Conservation (phyloP, 2,797 vertebrate genomes). For the Anniella stebbinsi region DNA sequence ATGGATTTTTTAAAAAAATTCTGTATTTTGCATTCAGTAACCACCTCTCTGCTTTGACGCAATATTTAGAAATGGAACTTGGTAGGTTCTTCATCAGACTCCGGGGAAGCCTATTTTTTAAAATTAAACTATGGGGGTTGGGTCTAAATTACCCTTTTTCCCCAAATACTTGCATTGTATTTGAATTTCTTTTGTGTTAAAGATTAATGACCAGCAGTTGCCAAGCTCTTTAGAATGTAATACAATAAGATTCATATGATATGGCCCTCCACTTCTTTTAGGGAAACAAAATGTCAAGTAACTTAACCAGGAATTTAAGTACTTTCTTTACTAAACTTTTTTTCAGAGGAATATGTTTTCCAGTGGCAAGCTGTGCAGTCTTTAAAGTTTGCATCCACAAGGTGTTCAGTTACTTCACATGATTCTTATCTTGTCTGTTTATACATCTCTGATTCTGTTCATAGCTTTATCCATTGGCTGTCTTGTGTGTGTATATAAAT, state of each 20-base stretch:
- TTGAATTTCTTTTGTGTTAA: slow-evolving; percentile 76
- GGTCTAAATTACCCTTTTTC: slow-evolving; percentile 37
- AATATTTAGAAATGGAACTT: slow-evolving; percentile 69
- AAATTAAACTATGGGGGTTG: slow-evolving; percentile 50
- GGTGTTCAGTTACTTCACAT: background rate
- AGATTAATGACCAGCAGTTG: slow-evolving; percentile 70
- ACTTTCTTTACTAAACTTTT: slow-evolving; percentile 50
- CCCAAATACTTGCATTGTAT: slow-evolving; percentile 58
- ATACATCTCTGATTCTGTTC: background rate
- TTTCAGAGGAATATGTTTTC: background rate
- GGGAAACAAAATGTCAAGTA: slow-evolving; percentile 58
- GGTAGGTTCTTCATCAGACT: slow-evolving; percentile 60
- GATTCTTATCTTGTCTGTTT: background rate
- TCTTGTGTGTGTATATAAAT: slow-evolving; percentile 39
- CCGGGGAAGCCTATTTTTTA: slow-evolving; percentile 60
- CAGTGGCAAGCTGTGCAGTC: background rate
- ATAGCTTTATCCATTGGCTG: background rate
- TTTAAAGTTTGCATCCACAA: background rate
- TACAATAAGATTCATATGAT: slow-evolving; percentile 50
- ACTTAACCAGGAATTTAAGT: slow-evolving; percentile 43
- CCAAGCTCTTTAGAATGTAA: slow-evolving; percentile 59
- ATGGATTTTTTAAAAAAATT: slow-evolving; percentile 14
- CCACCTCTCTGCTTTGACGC: slow-evolving; percentile 70
- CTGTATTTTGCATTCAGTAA: slow-evolving; percentile 49
- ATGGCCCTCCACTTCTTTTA: slow-evolving; percentile 49